A percentile compares a stretch with the other conserved stretches of the same genome.
Conservation (phyloP, 1,140 invertebrate genomes). For the Drosophila funebris region DNA sequence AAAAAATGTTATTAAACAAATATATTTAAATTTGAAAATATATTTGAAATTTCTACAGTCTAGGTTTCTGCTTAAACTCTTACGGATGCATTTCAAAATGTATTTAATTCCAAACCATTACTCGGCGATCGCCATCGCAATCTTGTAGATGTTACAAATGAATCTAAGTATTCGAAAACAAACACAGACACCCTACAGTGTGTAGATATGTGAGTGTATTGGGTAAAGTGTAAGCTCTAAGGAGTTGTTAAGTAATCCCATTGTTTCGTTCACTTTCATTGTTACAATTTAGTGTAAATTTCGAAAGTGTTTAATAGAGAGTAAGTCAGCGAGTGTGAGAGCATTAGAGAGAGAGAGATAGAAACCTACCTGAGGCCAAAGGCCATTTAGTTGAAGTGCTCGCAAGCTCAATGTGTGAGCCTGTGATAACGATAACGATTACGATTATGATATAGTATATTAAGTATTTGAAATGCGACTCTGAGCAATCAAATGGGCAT, state of each 20-base stretch:
- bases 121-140: not conserved
- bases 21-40: not conserved
- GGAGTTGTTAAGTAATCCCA: not conserved
- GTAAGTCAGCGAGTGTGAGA: slow-evolving; percentile 4
- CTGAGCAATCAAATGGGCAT: slow-evolving; percentile 54
- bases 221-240: not conserved
- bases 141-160: not conserved
- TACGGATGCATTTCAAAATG: slow-evolving; percentile 24
- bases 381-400: slow-evolving; percentile 22
- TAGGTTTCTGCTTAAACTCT: not conserved
- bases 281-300: slow-evolving; percentile 21
- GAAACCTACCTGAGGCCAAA: slow-evolving; percentile 66
- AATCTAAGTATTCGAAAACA: not conserved
- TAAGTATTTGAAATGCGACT: slow-evolving; percentile 37
- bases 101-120: not conserved
- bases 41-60: not conserved
- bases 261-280: slow-evolving; percentile 16
- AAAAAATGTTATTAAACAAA: not conserved
- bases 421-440: slow-evolving; percentile 21
- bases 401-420: slow-evolving; percentile 8
- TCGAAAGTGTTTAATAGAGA: slow-evolving; percentile 8
- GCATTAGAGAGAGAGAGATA: slow-evolving; percentile 35
- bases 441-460: slow-evolving; percentile 24
- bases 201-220: not conserved
- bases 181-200: slow-evolving; percentile 4